Conservation (phyloP, 2,797 vertebrate genomes). For the Pangasius djambal region DNA sequence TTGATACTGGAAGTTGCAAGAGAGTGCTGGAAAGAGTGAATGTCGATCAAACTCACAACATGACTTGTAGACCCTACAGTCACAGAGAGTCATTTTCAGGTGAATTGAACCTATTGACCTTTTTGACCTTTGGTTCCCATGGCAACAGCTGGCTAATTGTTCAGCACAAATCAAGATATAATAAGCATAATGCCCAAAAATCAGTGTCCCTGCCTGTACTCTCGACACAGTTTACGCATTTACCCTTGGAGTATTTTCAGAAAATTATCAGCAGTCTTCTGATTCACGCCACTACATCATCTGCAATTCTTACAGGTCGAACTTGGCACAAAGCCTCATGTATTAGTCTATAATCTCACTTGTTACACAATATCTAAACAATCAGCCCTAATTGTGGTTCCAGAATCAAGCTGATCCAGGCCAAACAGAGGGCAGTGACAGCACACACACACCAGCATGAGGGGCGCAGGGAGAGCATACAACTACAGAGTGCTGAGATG, state of each 20-base stretch:
- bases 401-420: constrained; percentile 22
- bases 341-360: constrained; percentile 20
- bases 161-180: neutral
- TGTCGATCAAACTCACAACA: neutral
- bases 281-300: neutral
- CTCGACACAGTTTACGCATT: neutral
- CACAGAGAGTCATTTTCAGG: neutral
- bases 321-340: constrained; percentile 13
- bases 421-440: constrained; percentile 33
- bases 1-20: neutral
- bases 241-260: neutral
- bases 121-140: neutral
- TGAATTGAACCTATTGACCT: neutral
- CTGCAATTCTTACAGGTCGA: constrained; percentile 10
- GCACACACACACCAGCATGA: constrained; percentile 6
- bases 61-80: constrained; percentile 4
- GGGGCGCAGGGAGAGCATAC: constrained; percentile 1
- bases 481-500: constrained; percentile 8
- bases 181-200: neutral
- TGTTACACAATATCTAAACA: constrained; percentile 28
- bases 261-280: neutral
- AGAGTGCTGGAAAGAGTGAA: neutral
- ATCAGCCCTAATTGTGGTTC: constrained; percentile 14
- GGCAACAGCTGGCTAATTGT: constrained; percentile 4
- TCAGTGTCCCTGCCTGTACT: neutral